Percentiles rank a stretch among this genome's conserved stretches.
Evolutionary conservation across 2,888 invertebrate genomes (phyloP).

Genomic region (Trichopoda pennipes): DNA sequence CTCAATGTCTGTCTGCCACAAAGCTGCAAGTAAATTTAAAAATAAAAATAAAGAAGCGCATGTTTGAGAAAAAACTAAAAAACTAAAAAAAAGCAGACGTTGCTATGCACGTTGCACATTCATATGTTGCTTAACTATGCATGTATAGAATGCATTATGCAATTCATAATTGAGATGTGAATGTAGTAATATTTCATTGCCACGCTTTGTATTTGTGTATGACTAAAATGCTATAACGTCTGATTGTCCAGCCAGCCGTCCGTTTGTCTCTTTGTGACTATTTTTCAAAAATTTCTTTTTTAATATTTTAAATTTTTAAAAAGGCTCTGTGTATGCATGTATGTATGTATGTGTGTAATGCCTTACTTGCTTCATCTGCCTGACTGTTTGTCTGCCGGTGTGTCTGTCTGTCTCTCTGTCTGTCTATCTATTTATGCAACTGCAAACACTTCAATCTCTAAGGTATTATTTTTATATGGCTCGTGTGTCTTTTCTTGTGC

Average conservation of each 20-base stretch:
- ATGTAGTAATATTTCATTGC: slow-evolving; percentile 78
- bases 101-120: neutral
- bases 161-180: slow-evolving; percentile 78
- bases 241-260: neutral
- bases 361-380: neutral
- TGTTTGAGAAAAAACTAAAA: neutral
- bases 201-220: slow-evolving; percentile 56
- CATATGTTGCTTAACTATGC: neutral
- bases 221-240: slow-evolving; percentile 18
- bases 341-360: neutral
- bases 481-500: neutral
- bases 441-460: slow-evolving; percentile 52
- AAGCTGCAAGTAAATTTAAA: neutral
- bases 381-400: neutral
- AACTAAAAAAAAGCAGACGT: too few species aligned
- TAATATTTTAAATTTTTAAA: slow-evolving; percentile 57
- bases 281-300: slow-evolving; percentile 3
- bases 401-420: neutral
- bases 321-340: slow-evolving; percentile 36
- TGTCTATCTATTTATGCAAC: slow-evolving; percentile 25
- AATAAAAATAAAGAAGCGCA: too few species aligned
- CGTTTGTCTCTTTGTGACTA: neutral
- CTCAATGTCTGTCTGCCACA: slow-evolving; percentile 1
- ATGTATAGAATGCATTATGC: slow-evolving; percentile 16
- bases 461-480: slow-evolving; percentile 39